Evolutionary conservation across 2,888 invertebrate species (phyloP).

Genomic region (Caenorhabditis doughertyi): DNA sequence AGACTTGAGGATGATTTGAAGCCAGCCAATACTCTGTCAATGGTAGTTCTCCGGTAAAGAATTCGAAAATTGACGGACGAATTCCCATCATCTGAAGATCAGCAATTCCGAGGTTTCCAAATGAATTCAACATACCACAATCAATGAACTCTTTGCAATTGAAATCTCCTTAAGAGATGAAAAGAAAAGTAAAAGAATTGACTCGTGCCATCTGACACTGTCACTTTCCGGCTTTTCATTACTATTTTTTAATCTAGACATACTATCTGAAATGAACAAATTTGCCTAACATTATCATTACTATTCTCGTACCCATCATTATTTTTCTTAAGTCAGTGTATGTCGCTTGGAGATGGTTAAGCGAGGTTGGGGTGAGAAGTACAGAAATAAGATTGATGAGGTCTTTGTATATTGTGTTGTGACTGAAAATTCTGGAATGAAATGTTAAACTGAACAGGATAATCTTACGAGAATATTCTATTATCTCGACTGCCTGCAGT

Average conservation of each 20-base stretch:
- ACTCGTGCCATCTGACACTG: slow-evolving; percentile 48
- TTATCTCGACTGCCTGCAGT: slow-evolving; percentile 20
- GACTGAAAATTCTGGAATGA: slow-evolving; percentile 18
- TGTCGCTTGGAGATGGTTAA: slow-evolving; percentile 52
- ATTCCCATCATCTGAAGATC: slow-evolving; percentile 75
- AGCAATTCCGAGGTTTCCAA: neutral
- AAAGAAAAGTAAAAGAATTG: slow-evolving; percentile 42
- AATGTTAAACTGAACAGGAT: neutral
- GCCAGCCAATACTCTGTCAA: slow-evolving; percentile 51
- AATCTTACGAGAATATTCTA: slow-evolving; percentile 29
- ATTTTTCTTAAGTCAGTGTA: slow-evolving; percentile 46
- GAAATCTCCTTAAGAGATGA: slow-evolving; percentile 48
- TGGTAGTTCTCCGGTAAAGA: slow-evolving; percentile 65
- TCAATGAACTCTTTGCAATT: slow-evolving; percentile 54
- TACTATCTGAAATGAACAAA: slow-evolving; percentile 35
- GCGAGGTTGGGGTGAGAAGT: slow-evolving; percentile 54
- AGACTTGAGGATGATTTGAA: slow-evolving; percentile 56
- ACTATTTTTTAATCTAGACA: slow-evolving; percentile 20
- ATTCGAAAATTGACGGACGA: slow-evolving; percentile 73
- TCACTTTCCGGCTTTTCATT: slow-evolving; percentile 13
- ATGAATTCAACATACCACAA: slow-evolving; percentile 47
- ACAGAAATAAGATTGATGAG: slow-evolving; percentile 42
- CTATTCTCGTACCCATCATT: slow-evolving; percentile 45
- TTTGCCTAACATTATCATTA: neutral
- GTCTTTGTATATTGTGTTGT: slow-evolving; percentile 47